Conservation (phyloP, 2,888 invertebrate species). For the Acronicta aceris region DNA sequence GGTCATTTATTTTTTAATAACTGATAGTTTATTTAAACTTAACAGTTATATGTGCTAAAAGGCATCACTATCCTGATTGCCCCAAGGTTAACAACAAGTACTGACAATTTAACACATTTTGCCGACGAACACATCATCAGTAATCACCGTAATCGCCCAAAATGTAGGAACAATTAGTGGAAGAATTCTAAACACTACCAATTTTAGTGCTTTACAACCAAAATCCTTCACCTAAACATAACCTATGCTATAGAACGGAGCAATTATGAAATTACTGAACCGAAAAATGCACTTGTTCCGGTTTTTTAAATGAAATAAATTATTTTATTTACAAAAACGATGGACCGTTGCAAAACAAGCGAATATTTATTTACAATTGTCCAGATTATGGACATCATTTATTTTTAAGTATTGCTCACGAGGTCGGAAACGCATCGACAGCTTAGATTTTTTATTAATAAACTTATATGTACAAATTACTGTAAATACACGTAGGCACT, state of each 20-base stretch:
- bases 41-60: constrained; percentile 13
- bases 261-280: constrained; percentile 49
- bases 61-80: constrained; percentile 24
- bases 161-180: constrained; percentile 9
- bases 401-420: background rate
- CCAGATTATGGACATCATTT: constrained; percentile 1
- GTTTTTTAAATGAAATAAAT: constrained; percentile 31
- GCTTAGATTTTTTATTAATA: too few relatives aligned
- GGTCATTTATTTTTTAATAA: background rate
- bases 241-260: constrained; percentile 10
- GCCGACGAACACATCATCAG: constrained; percentile 3
- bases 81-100: constrained; percentile 31
- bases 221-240: constrained; percentile 30
- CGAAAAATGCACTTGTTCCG: constrained; percentile 41
- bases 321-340: constrained; percentile 27
- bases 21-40: background rate
- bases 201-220: constrained; percentile 12
- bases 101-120: background rate
- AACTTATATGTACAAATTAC: too few relatives aligned
- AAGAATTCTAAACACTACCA: constrained; percentile 6
- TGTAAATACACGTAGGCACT: too few relatives aligned
- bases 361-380: constrained; percentile 10
- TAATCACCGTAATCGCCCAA: constrained; percentile 7
- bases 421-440: background rate
- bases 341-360: constrained; percentile 38